Conservation (phyloP, 2,113 vertebrate species). For the Raja brachyura region DNA sequence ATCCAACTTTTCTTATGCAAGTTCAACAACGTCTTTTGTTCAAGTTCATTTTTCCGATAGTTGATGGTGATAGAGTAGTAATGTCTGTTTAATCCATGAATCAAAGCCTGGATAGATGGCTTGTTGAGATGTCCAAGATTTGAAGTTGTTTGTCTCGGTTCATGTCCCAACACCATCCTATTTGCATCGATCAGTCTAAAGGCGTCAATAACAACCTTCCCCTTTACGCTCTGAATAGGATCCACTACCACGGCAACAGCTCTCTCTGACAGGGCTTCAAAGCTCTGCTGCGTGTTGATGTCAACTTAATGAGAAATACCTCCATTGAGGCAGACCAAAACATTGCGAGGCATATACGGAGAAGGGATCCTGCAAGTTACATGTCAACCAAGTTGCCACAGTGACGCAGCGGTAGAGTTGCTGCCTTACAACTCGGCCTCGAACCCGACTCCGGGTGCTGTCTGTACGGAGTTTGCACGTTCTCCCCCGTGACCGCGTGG, state of each 20-base stretch:
- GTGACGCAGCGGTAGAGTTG: no score
- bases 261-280: conserved; percentile 91
- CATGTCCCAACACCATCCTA: conserved; percentile 99
- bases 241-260: conserved; percentile 95
- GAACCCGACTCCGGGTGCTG: no score
- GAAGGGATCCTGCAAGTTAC: no score
- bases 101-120: conserved; percentile 96
- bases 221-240: conserved; percentile 97
- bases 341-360: no score
- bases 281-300: conserved; percentile 99
- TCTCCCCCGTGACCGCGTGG: no score
- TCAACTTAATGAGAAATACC: no score
- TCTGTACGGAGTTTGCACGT: no score
- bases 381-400: no score
- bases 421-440: no score
- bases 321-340: no score
- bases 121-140: conserved; percentile 99
- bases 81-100: conserved; percentile 96
- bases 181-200: conserved; percentile 99
- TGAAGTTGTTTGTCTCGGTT: conserved; percentile 97
- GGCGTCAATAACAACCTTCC: conserved; percentile 99
- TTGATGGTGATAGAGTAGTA: conserved; percentile 99
- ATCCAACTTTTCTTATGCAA: conserved; percentile 99
- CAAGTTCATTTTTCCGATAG: conserved; percentile 97
- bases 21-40: conserved; percentile 98